Base-by-base conservation (phyloP, 2,797 vertebrate species). In the Amblyopsis hoosieri region DNA sequence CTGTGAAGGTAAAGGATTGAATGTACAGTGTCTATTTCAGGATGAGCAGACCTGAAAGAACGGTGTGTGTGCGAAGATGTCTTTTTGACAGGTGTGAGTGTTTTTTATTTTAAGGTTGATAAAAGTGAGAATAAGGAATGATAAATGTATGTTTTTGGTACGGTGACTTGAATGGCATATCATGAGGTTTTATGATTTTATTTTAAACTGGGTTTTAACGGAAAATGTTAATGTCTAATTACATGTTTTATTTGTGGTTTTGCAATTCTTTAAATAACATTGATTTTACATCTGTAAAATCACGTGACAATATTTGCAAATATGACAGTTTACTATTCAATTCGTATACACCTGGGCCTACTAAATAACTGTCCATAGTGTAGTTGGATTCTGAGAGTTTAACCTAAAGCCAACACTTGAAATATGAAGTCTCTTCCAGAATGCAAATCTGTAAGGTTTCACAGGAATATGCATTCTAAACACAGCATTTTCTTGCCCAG, bases 1-100 rank as follows among this genome's bases (percentile, higher is more conserved):
- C 60, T 76, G 68, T 51, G 68, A 81, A 64, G n/a, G 17, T 55
- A 45, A 64, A 42, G 17, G 56, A 42, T 64, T 33, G 17, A 59
- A 47, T 19, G 58, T 9, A 53, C 58, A 65, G 53, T 56, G 14
- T n/a, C 67, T 69, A 69, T 78, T 76, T 3, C 57, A 61, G 71
- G 82, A 81, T 80, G 82, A 80, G 0, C 50, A 51, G 45, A 64
- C 65, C 62, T 55, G 29, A 49, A 74, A 58, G 54, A 54, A 19
- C 54, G 49, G 54, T 9, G 80, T 80, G 75, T 69, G 74, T 86
- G 64, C 62, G 31, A 55, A 67, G 58, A 60, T 62, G 69, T 82
- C 72, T 89, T 84, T 84, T 81, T 55, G 75, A 79, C 60, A 85
- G 60, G 79, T 83, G 70, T 60, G 72, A 37, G 1, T 9, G 7